Conservation (phyloP, 2,113 vertebrate species). For the Apaloderma vittatum region DNA sequence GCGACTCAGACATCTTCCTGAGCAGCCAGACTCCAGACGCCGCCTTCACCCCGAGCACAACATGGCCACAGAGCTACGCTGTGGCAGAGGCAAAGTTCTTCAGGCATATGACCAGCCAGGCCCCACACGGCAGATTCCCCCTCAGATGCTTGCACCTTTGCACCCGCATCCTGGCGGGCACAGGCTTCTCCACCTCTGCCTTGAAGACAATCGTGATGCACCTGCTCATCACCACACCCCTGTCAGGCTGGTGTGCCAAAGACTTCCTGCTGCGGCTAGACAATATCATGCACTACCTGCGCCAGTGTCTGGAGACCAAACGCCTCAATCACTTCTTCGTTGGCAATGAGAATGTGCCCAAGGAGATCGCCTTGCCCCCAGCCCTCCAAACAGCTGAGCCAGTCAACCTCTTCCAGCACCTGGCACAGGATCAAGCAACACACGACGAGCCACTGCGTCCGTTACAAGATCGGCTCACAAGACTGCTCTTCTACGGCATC, state of each 20-base stretch:
- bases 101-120: background rate
- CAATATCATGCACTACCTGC: background rate
- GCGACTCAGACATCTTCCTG: background rate
- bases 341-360: background rate
- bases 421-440: too few species aligned
- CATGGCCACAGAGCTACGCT: background rate
- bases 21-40: background rate
- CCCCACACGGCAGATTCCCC: background rate
- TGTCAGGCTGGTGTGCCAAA: background rate
- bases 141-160: background rate
- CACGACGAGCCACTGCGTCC: too few species aligned
- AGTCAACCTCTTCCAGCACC: too few species aligned
- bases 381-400: too few species aligned
- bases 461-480: too few species aligned
- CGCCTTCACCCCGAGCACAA: background rate
- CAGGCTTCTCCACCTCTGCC: background rate
- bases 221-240: background rate
- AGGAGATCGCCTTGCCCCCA: background rate
- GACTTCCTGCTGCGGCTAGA: background rate
- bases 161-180: background rate
- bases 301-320: background rate
- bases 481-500: too few species aligned
- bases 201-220: background rate
- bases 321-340: background rate
- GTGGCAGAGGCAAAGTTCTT: background rate